Base-by-base conservation (phyloP, 2,888 invertebrate species). In the Lasioglossum pauxillum region DNA sequence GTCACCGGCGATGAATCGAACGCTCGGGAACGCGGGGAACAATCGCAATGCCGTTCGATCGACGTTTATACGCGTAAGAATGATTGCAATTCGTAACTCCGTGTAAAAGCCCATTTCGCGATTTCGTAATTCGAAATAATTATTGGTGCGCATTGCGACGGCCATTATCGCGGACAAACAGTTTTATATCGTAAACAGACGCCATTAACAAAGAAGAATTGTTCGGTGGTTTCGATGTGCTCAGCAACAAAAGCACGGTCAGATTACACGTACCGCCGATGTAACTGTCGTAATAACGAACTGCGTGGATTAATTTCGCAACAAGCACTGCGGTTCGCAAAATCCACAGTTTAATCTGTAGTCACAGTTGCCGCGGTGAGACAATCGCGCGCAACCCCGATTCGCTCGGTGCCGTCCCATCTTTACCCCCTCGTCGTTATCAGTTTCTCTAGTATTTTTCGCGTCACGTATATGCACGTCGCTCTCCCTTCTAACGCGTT, bases 101-200 rank as follows among this genome's bases (percentile, higher is more conserved):
- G 83, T 91, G 89, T 90, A 91, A 91, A 91, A 91, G 91, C 91
- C 90, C 91, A 91, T 91, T 91, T 78, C 87, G 88, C 91, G 91
- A 91, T 90, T 91, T 91, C 91, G 91, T 91, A 91, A 91, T 91
- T 90, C 91, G 91, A 91, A 91, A 91, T 91, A 91, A 91, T 91
- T 91, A 91, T 91, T 88, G 90, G 84, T 88, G 89, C 90, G 91
- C 90, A 91, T 88, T 91, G 91, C 91, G 91, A 89, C 88, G 90
- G 91, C 90, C 89, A 91, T 91, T 90, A 91, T 90, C 91, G 91
- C 86, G 88, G 88, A 91, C 91, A 91, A 91, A 91, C 91, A 91
- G 90, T 91, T 91, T 91, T 91, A 91, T 91, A 91, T 91, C 90
- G 91, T 89, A 88, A 91, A 90, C 89, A 90, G 91, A 89, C 91